These are phyloP conservation scores for Macaria notata DNA, from an alignment of 2,888 invertebrate genomes.

Conservation along the genomic window DNA sequence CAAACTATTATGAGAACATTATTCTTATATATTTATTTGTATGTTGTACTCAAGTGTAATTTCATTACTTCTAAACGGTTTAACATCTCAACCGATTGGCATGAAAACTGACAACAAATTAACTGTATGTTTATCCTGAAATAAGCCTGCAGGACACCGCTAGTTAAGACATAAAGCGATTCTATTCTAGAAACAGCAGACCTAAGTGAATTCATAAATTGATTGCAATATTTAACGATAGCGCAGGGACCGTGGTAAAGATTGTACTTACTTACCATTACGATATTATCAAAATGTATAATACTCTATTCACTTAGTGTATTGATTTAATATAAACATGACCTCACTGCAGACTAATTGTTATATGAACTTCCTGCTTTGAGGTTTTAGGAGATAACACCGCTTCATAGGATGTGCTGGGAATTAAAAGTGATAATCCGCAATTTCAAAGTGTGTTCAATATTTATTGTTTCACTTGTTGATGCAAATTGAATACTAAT, in stretches of 20 bases:
- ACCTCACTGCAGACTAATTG: slow-evolving; percentile 30
- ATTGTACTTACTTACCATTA: slow-evolving; percentile 22
- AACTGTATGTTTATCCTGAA: too few relatives aligned
- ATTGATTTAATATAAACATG: slow-evolving; percentile 42
- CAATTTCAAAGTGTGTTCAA: not conserved
- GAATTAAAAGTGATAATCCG: slow-evolving; percentile 14
- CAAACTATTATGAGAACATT: too few relatives aligned
- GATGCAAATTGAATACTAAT: too few relatives aligned
- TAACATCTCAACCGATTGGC: too few relatives aligned
- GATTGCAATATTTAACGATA: slow-evolving; percentile 21
- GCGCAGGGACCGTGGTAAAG: slow-evolving; percentile 12
- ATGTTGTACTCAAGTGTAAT: too few relatives aligned
- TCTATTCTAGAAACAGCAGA: too few relatives aligned
- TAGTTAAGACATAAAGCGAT: too few relatives aligned
- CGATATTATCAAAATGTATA: slow-evolving; percentile 27
- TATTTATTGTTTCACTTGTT: too few relatives aligned
- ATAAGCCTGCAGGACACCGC: too few relatives aligned
- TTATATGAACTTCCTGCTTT: slow-evolving; percentile 16
- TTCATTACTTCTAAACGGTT: too few relatives aligned
- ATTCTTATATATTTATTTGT: too few relatives aligned
- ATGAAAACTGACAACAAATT: too few relatives aligned
- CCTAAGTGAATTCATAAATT: slow-evolving; percentile 4
- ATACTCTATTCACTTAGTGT: slow-evolving; percentile 40
- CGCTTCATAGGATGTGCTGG: slow-evolving; percentile 16
- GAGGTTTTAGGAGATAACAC: slow-evolving; percentile 23